A percentile compares a stretch with the other conserved stretches of the same genome.
These are phyloP conservation scores for Corythoichthys intestinalis DNA, from an alignment of 2,113 vertebrate species.

Conservation along the genomic window DNA sequence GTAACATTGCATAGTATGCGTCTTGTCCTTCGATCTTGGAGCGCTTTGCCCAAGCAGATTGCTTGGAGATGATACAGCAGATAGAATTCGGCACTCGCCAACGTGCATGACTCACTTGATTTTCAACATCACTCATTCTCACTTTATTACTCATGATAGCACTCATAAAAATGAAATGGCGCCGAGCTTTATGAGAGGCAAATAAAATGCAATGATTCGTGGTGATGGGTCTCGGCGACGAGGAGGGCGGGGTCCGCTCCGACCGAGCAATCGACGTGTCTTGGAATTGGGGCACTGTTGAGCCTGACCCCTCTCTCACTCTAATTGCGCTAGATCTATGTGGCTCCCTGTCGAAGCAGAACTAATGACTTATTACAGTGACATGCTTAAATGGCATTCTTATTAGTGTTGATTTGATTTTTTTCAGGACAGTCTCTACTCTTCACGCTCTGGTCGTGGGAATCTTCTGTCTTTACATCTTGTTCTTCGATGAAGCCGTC, in stretches of 20 bases:
- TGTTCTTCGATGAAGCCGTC: constrained; percentile 84
- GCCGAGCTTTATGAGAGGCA: constrained; percentile 25
- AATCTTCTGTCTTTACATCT: constrained; percentile 84
- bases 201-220: constrained; percentile 24
- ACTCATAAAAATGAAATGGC: constrained; percentile 32
- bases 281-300: constrained; percentile 25
- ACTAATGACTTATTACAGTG: constrained; percentile 8
- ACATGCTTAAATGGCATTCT: not conserved
- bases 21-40: not conserved
- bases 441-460: constrained; percentile 91
- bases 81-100: not conserved
- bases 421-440: constrained; percentile 89
- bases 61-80: not conserved
- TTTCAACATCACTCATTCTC: constrained; percentile 13
- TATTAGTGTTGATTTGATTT: not conserved
- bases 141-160: constrained; percentile 23
- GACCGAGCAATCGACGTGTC: constrained; percentile 17
- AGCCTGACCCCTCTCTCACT: constrained; percentile 43
- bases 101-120: constrained; percentile 8
- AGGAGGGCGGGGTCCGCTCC: not conserved
- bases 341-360: constrained; percentile 22
- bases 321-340: constrained; percentile 52
- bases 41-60: not conserved
- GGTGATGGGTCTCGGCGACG: constrained; percentile 5
- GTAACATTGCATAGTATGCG: constrained; percentile 3